phyloP scores from a whole-genome alignment of 2,113 vertebrate genomes.

The Dicrurus megarhynchus region DNA sequence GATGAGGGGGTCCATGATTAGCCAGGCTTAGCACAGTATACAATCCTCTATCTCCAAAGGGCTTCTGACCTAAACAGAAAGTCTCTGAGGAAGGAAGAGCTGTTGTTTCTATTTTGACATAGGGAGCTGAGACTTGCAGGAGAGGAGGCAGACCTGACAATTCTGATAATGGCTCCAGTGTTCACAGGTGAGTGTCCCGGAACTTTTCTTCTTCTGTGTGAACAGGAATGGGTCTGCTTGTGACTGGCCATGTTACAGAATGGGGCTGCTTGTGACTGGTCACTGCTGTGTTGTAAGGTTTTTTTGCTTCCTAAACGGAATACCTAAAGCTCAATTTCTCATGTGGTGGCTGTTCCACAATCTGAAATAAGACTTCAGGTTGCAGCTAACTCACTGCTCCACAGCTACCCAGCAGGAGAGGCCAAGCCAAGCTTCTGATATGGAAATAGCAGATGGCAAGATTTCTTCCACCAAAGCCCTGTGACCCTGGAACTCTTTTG shows the following conservation, averaged over 20 bases:
- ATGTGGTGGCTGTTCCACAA: background rate
- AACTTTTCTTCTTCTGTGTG: background rate
- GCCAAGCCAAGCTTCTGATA: background rate
- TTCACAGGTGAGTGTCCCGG: background rate
- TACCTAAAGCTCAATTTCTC: background rate
- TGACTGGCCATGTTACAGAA: background rate
- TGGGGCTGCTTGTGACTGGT: background rate
- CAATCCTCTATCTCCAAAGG: background rate
- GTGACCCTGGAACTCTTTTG: background rate
- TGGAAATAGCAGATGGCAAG: background rate
- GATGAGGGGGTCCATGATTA: background rate
- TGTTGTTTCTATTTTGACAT: background rate
- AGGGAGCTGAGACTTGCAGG: background rate
- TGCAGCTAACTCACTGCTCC: background rate
- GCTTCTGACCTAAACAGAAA: background rate
- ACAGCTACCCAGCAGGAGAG: background rate
- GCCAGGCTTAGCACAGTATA: background rate
- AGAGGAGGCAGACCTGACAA: background rate
- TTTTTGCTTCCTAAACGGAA: background rate
- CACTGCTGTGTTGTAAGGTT: background rate
- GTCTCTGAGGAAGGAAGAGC: background rate
- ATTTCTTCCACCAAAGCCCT: background rate
- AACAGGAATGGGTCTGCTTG: background rate
- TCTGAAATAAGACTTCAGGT: background rate
- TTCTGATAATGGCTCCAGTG: background rate